Evolutionary conservation across 2,888 invertebrate genomes (phyloP), one percentile per base, ranked within the genome.

Genomic region (Trilocha varians): DNA sequence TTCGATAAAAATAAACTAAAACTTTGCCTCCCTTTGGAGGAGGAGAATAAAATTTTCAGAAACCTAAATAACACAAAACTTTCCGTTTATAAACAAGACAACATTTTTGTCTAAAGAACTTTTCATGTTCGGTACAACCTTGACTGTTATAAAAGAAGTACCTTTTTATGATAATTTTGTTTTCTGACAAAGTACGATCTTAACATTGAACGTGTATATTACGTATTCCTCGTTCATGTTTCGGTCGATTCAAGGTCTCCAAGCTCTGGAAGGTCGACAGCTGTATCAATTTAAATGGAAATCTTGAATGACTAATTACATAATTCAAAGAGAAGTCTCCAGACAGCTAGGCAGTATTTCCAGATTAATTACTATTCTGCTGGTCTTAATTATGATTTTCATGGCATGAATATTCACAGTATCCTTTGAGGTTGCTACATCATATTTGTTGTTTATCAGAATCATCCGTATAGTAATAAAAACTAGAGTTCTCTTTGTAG

Each of bases 181-280:
- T 40, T 42, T 14, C 37, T 32, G 32, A 32, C 25, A 25, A 25
- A 25, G 3, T 5, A 25, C 25, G 11, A 25, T 25, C 25, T 3
- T 6, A 25, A 25, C 6, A 5, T 6, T 1, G 25, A 9, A 25
- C 5, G 25, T 25, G 25, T 25, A 3, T 11, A 11, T 18, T 5
- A 18, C 4, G 5, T 18, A 18, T 5, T 25, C 11, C 11, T 3
- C 11, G 25, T 1, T 25, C 4, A 25, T 9, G 11, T 25, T 25
- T 46, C 51, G 56, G 53, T 50, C 57, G 53, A 39, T 34, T 40
- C 62, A 70, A 72, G 68, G 69, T 57, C 61, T 34, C 46, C 50
- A 55, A 59, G 52, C 58, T 50, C 14, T 13, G 39, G 51, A 63
- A 66, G 61, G 64, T 68, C 57, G 41, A 43, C 48, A 25, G 3